Conservation (phyloP, 2,888 invertebrate species). For the Drosophila lacicola region DNA sequence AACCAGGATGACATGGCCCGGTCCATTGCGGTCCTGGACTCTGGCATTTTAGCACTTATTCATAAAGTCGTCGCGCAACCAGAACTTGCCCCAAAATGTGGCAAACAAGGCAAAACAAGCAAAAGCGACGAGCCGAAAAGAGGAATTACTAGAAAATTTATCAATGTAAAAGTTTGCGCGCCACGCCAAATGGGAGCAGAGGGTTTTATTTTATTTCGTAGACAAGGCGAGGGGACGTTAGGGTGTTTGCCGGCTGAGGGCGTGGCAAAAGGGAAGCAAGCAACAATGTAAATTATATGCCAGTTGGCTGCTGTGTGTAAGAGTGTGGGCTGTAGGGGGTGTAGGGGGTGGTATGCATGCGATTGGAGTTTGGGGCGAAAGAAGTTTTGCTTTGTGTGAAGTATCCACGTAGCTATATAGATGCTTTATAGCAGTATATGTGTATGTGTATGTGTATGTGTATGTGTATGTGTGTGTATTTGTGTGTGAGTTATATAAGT, state of each 20-base stretch:
- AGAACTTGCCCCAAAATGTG: constrained; percentile 67
- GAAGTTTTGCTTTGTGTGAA: constrained; percentile 51
- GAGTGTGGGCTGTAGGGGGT: too few species aligned
- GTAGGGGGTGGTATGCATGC: too few species aligned
- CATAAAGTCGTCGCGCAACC: constrained; percentile 74
- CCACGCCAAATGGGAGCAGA: constrained; percentile 25
- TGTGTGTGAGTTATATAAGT: constrained; percentile 31
- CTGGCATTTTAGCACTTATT: constrained; percentile 82
- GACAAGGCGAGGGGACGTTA: background rate
- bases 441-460: constrained; percentile 19
- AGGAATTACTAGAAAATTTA: constrained; percentile 78
- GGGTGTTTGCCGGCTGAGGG: background rate
- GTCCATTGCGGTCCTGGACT: constrained; percentile 83
- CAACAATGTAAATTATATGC: constrained; percentile 80
- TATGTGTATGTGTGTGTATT: background rate
- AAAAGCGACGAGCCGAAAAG: constrained; percentile 44
- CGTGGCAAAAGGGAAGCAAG: constrained; percentile 61
- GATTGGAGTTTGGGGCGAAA: background rate
- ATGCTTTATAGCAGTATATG: background rate
- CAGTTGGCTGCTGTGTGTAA: constrained; percentile 58
- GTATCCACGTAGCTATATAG: constrained; percentile 14
- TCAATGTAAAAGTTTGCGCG: constrained; percentile 68
- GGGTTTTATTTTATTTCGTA: constrained; percentile 4
- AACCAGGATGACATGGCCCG: constrained; percentile 85
- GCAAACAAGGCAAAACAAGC: constrained; percentile 48